Evolutionary conservation across 2,797 vertebrate genomes (phyloP), one percentile per base, ranked within the genome.

Genomic region (Crenichthys baileyi): DNA sequence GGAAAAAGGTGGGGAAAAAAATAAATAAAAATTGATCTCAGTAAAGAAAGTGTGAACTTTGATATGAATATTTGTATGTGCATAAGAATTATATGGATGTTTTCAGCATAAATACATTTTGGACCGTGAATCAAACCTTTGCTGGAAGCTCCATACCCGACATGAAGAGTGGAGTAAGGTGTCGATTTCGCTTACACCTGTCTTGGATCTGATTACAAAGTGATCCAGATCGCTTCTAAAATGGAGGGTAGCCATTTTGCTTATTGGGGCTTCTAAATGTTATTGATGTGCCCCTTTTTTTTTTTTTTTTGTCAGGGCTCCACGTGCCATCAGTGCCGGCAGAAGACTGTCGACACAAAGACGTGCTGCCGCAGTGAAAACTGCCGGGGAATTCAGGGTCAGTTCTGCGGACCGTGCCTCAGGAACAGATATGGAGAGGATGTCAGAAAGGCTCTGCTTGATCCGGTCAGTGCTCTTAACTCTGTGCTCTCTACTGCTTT

Each of bases 391-490:
- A 90, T 96, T 78, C 91, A 89, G 82, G 96, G 96, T 51, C 95
- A 96, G 90, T 96, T 96, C 92, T 96, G 96, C 51, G 96, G 95
- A n/a, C 95, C 95, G 0, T 96, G 96, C 71, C 89, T 96, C 84
- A 95, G 93, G 78, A 96, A 96, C 90, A 76, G 95, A 91, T 96
- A 96, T 0, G 96, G 95, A 73, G 95, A 96, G 60, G 95, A 96
- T 3, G 94, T 95, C 9, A 94, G 70, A 80, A 93, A 91, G 41
- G 96, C 93, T 1, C 91, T 96, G 77, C 90, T 95, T 12, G 93
- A 96, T 84, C 94, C 94, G 87, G 96, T 96, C 55, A 90, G 94
- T 76, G 41, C 26, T 65, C 72, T 22, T 48, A 7, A 31, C 50
- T 71, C 46, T 5, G 6, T 0, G 39, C 20, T 65, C 8, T 61